phyloP scores from a whole-genome alignment of 1,140 invertebrate species.

The Pogonomyrmex barbatus region DNA sequence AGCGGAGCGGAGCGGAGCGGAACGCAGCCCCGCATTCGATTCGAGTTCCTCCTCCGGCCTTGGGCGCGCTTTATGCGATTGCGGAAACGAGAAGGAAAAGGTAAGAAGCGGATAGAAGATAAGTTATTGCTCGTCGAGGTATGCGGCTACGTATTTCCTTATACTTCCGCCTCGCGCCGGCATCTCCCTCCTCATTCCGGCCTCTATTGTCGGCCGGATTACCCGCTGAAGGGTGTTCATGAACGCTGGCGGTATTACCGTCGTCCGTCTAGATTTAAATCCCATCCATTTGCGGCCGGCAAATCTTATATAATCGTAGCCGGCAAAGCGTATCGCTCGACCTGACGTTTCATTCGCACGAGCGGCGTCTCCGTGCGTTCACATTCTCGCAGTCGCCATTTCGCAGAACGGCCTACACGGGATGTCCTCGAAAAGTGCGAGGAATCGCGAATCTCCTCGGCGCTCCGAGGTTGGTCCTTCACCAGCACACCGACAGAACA shows the following conservation, averaged over 20 bases:
- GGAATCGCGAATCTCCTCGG: neutral
- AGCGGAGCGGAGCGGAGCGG: neutral
- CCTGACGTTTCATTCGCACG: conserved; percentile 21
- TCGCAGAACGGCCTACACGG: neutral
- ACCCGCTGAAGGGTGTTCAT: conserved; percentile 60
- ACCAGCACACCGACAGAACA: neutral
- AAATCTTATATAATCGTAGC: conserved; percentile 54
- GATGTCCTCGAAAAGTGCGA: neutral
- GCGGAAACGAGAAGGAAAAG: conserved; percentile 52
- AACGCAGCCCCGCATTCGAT: conserved; percentile 13
- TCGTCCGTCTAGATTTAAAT: conserved; percentile 56
- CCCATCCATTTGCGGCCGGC: conserved; percentile 53
- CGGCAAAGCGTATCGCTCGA: conserved; percentile 31
- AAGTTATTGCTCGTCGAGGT: conserved; percentile 73
- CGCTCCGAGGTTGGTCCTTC: neutral
- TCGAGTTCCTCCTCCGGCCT: conserved; percentile 20
- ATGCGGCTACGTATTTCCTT: conserved; percentile 65
- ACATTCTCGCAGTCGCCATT: no score
- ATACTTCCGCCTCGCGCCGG: conserved; percentile 38
- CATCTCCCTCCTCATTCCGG: conserved; percentile 26
- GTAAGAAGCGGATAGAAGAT: conserved; percentile 66
- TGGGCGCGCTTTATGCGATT: conserved; percentile 58
- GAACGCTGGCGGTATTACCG: conserved; percentile 54
- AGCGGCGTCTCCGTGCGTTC: neutral
- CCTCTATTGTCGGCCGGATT: conserved; percentile 53